These are phyloP conservation scores for Acanthurus tractus DNA, from an alignment of 2,797 vertebrate species.

Conservation along the genomic window DNA sequence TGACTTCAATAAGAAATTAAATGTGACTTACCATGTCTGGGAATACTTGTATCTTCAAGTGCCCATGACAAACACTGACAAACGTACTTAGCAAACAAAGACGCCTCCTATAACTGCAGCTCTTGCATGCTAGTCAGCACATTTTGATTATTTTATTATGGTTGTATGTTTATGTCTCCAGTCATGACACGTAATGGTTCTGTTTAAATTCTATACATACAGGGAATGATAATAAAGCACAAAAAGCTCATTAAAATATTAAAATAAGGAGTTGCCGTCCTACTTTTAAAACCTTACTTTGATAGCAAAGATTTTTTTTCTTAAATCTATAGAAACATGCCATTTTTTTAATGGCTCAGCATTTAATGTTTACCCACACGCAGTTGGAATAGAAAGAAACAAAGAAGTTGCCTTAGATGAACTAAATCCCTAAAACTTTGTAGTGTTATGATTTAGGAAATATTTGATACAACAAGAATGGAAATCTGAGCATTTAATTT, in stretches of 20 bases:
- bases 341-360: neutral
- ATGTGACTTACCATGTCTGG: neutral
- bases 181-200: neutral
- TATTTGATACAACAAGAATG: neutral
- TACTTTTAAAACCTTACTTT: neutral
- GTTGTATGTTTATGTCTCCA: neutral
- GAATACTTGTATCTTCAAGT: neutral
- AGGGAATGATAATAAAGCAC: neutral
- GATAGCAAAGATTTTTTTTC: neutral
- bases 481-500: neutral
- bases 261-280: neutral
- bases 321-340: neutral
- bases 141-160: neutral
- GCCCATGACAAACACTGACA: neutral
- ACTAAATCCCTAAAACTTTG: neutral
- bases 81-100: neutral
- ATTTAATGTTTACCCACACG: neutral
- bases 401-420: too few relatives aligned
- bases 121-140: neutral
- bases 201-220: neutral
- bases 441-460: neutral
- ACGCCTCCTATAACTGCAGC: neutral
- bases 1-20: neutral
- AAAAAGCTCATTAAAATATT: neutral
- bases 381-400: neutral